These are phyloP conservation scores for Lasioglossum baleicum DNA, from an alignment of 1,140 invertebrate genomes.

Conservation along the genomic window DNA sequence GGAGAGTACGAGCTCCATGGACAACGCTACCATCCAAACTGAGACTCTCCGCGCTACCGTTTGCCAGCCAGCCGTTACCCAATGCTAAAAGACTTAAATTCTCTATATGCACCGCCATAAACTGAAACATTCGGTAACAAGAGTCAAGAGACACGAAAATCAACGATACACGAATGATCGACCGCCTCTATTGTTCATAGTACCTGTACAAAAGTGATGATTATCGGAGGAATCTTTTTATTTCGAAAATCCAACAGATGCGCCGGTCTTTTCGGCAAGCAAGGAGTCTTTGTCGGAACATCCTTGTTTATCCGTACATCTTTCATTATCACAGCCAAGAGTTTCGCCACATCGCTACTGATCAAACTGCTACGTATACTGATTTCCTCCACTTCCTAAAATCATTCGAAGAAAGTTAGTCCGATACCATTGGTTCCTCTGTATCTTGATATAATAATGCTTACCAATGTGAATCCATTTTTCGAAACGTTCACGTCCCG, in stretches of 20 bases:
- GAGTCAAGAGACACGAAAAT: too few species aligned
- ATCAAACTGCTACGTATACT: slow-evolving; percentile 93
- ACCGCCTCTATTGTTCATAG: neutral
- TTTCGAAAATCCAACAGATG: slow-evolving; percentile 84
- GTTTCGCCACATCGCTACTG: slow-evolving; percentile 93
- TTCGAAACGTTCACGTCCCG: slow-evolving; percentile 85
- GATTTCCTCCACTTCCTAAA: slow-evolving; percentile 92
- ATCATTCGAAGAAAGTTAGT: slow-evolving; percentile 25
- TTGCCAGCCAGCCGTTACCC: slow-evolving; percentile 87
- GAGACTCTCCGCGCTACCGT: slow-evolving; percentile 87
- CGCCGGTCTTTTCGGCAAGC: slow-evolving; percentile 68
- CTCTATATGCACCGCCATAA: slow-evolving; percentile 92
- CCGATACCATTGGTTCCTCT: too few species aligned
- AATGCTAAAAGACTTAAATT: slow-evolving; percentile 89
- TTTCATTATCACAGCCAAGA: slow-evolving; percentile 90
- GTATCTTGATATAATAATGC: slow-evolving; percentile 48
- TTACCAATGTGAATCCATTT: slow-evolving; percentile 86
- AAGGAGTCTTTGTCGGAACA: slow-evolving; percentile 75
- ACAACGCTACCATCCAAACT: slow-evolving; percentile 88
- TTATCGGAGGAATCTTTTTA: slow-evolving; percentile 87
- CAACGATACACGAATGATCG: too few species aligned
- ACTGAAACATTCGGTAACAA: slow-evolving; percentile 79
- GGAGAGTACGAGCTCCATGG: slow-evolving; percentile 86
- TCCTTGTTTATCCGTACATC: slow-evolving; percentile 93
- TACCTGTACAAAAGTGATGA: slow-evolving; percentile 91